Percentiles rank a stretch among this genome's conserved stretches.
phyloP scores from a whole-genome alignment of 2,113 vertebrate species.

The Corythornis madagascariensis region DNA sequence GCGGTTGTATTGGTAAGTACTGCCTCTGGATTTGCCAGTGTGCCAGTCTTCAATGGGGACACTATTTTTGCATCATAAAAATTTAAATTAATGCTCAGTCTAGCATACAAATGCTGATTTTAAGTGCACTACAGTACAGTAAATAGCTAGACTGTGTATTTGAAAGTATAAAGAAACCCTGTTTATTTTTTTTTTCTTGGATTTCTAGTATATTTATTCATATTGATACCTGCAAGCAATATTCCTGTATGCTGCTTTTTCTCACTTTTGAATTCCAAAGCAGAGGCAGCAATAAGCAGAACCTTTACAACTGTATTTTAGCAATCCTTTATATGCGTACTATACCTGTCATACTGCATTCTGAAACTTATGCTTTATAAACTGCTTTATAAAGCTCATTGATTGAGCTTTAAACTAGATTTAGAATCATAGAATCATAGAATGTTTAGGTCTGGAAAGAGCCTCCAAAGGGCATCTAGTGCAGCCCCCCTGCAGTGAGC shows the following conservation, averaged over 20 bases:
- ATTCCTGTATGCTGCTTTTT: not conserved
- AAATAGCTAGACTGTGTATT: not conserved
- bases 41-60: not conserved
- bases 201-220: not conserved
- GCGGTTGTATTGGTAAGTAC: not conserved
- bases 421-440: too few relatives aligned
- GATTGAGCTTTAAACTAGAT: too few relatives aligned
- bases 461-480: too few relatives aligned
- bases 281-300: not conserved
- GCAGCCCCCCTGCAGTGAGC: too few relatives aligned
- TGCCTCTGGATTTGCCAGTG: not conserved
- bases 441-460: too few relatives aligned
- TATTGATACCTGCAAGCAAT: not conserved
- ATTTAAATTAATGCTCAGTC: not conserved
- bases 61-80: not conserved
- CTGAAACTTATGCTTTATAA: not conserved
- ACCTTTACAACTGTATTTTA: not conserved
- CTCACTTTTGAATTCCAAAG: not conserved
- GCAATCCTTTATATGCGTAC: not conserved
- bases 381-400: too few relatives aligned
- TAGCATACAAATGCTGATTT: not conserved
- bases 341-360: not conserved
- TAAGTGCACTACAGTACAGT: not conserved
- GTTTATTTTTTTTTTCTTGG: not conserved
- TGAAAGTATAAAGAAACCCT: not conserved